phyloP scores from a whole-genome alignment of 2,888 invertebrate genomes.

The Diadegma fenestrale region DNA sequence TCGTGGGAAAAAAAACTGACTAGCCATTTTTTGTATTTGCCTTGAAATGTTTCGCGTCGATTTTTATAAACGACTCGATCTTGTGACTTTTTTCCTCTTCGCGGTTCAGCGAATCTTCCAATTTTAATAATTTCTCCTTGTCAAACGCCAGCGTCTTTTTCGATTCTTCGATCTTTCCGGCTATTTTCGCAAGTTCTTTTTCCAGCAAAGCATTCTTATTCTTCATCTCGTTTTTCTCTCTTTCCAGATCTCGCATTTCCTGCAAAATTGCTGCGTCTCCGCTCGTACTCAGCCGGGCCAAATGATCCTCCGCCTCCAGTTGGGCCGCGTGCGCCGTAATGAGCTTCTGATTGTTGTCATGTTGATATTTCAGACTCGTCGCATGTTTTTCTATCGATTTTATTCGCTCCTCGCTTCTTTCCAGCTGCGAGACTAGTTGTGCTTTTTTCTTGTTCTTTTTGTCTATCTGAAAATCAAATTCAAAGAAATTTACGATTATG shows the following conservation, averaged over 20 bases:
- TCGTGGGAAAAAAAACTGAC: neutral
- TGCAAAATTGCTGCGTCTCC: constrained; percentile 85
- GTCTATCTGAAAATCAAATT: constrained; percentile 82
- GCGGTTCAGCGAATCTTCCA: constrained; percentile 90
- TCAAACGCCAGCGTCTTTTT: constrained; percentile 90
- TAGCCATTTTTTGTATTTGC: constrained; percentile 74
- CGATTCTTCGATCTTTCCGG: constrained; percentile 88
- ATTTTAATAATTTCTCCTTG: constrained; percentile 88
- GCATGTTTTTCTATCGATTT: constrained; percentile 85
- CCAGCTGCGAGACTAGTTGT: constrained; percentile 84
- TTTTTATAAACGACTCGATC: constrained; percentile 90
- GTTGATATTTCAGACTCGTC: constrained; percentile 86
- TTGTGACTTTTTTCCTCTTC: constrained; percentile 89
- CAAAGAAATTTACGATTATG: neutral
- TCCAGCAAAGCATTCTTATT: constrained; percentile 83
- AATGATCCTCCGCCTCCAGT: constrained; percentile 89
- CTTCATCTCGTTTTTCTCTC: constrained; percentile 85
- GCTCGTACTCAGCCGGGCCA: constrained; percentile 85
- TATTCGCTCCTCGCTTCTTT: constrained; percentile 84
- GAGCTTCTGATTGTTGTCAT: constrained; percentile 88
- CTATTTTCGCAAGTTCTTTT: constrained; percentile 86
- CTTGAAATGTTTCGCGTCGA: constrained; percentile 89
- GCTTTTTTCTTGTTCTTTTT: constrained; percentile 85
- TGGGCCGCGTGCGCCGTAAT: constrained; percentile 90
- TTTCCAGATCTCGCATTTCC: constrained; percentile 85